Conservation (phyloP, 2,888 invertebrate genomes). For the Harmothoe impar region DNA sequence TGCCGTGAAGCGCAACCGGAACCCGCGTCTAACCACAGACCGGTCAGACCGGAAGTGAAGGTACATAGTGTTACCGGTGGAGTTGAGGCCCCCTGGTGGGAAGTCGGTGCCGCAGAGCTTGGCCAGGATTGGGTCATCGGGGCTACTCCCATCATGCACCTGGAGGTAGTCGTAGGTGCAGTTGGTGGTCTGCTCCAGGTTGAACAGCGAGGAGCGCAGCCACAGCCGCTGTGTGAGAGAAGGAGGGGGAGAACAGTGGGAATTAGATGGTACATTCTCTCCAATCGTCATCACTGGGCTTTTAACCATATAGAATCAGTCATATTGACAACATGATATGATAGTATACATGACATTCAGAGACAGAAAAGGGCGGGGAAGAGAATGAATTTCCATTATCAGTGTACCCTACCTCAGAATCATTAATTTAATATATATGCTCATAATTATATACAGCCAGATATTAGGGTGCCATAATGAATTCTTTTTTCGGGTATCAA, state of each 20-base stretch:
- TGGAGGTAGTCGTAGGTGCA: conserved; percentile 8
- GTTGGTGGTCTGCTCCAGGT: not conserved
- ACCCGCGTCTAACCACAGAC: not conserved
- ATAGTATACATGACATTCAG: not conserved
- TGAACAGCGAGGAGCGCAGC: not conserved
- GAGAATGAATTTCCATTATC: not conserved
- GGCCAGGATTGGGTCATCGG: not conserved
- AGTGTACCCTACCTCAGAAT: not conserved
- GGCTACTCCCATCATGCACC: not conserved
- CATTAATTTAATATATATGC: no score
- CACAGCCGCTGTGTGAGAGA: not conserved
- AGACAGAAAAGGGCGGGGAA: not conserved
- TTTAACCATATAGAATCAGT: not conserved
- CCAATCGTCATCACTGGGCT: not conserved
- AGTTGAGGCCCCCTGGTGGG: conserved; percentile 5
- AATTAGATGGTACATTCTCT: not conserved
- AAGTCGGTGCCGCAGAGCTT: not conserved
- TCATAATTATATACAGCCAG: no score
- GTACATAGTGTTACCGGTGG: not conserved
- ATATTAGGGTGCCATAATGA: no score
- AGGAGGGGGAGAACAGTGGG: not conserved
- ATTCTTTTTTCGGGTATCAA: no score
- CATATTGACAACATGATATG: not conserved
- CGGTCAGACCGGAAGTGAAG: not conserved
- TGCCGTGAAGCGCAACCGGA: not conserved